A percentile compares a stretch with the other conserved stretches of the same genome.
Evolutionary conservation across 2,797 vertebrate genomes (phyloP).

Genomic region (Geotrypetes seraphini): DNA sequence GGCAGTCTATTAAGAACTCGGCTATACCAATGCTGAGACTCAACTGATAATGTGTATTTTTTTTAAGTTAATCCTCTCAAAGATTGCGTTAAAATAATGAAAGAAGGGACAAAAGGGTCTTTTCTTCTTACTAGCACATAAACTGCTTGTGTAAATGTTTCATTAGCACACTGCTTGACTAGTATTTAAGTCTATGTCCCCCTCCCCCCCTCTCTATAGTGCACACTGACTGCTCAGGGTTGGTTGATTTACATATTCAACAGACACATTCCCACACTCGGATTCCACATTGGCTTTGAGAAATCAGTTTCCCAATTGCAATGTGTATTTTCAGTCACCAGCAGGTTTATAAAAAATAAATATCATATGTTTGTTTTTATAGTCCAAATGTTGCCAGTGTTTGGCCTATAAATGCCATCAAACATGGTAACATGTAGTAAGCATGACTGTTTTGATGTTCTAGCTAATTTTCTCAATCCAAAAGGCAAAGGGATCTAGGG

Average conservation of each 20-base stretch:
- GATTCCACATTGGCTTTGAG: too few relatives aligned
- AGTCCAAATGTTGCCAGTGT: too few relatives aligned
- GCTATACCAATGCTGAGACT: slow-evolving; percentile 48
- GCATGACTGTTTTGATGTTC: slow-evolving; percentile 7
- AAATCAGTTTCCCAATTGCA: too few relatives aligned
- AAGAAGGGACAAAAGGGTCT: slow-evolving; percentile 38
- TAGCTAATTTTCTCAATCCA: slow-evolving; percentile 11
- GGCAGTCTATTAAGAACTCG: slow-evolving; percentile 51
- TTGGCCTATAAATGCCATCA: too few relatives aligned
- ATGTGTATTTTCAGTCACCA: too few relatives aligned
- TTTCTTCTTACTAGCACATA: slow-evolving; percentile 52
- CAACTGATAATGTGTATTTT: slow-evolving; percentile 47
- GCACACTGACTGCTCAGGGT: slow-evolving; percentile 17
- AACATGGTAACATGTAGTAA: too few relatives aligned
- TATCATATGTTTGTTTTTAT: too few relatives aligned
- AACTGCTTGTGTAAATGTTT: slow-evolving; percentile 62
- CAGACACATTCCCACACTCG: slow-evolving; percentile 43
- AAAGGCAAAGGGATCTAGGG: slow-evolving; percentile 11
- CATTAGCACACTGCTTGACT: slow-evolving; percentile 51
- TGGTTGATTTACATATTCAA: slow-evolving; percentile 41
- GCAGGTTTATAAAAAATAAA: too few relatives aligned
- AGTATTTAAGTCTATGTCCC: slow-evolving; percentile 30
- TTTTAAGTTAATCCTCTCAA: slow-evolving; percentile 49
- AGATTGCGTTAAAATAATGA: slow-evolving; percentile 53
- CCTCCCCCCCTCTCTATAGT: slow-evolving; percentile 1